Conservation (phyloP, 2,888 invertebrate genomes). For the Orthosia incerta region DNA sequence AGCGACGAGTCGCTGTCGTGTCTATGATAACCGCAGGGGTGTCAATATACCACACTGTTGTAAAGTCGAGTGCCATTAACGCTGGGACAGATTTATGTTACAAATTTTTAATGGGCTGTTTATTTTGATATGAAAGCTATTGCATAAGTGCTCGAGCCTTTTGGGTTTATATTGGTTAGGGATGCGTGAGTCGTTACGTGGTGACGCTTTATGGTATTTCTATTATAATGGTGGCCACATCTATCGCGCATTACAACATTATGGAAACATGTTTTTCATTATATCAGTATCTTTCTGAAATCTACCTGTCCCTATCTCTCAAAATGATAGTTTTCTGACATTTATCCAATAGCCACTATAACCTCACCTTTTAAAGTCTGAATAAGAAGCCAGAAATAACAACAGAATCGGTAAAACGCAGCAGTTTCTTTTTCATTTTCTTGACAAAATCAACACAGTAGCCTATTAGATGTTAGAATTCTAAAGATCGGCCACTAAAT, state of each 20-base stretch:
- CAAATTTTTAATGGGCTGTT: conserved; percentile 65
- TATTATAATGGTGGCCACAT: not conserved
- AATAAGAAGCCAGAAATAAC: too few species aligned
- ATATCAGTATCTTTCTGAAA: not conserved
- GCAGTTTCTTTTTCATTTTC: too few species aligned
- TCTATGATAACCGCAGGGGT: conserved; percentile 67
- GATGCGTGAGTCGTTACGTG: not conserved
- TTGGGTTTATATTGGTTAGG: conserved; percentile 1
- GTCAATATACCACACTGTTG: conserved; percentile 63
- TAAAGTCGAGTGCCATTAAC: conserved; percentile 66
- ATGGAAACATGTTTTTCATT: not conserved
- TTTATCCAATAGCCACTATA: too few species aligned
- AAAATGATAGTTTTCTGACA: not conserved
- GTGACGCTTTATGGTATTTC: not conserved
- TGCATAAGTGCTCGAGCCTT: conserved; percentile 32
- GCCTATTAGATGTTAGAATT: too few species aligned
- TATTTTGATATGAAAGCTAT: conserved; percentile 63
- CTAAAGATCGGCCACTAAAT: too few species aligned
- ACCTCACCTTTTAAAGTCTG: too few species aligned
- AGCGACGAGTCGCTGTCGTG: conserved; percentile 56
- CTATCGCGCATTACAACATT: not conserved
- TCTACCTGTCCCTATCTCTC: not conserved
- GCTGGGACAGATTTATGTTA: conserved; percentile 60
- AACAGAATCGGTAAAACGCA: too few species aligned
- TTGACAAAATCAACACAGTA: too few species aligned